Evolutionary conservation across 1,140 invertebrate genomes (phyloP).

Genomic region (Dufourea novaeangliae): DNA sequence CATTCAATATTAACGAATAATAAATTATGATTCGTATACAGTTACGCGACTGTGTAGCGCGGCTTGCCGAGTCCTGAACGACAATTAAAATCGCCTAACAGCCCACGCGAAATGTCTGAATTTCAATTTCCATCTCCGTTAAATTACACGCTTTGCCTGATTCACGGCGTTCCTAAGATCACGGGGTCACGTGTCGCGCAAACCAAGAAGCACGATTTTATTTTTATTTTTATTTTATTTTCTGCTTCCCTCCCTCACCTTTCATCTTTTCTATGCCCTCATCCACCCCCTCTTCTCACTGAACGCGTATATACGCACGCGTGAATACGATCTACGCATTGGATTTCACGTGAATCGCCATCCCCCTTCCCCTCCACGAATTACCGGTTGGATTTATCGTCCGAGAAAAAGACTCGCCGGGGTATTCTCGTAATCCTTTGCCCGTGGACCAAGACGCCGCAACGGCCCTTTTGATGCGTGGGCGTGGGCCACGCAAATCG

Average conservation of each 20-base stretch:
- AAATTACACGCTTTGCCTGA: not conserved
- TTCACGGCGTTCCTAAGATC: not conserved
- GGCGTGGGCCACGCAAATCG: constrained; percentile 74
- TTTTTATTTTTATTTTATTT: too few relatives aligned
- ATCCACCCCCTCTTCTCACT: not conserved
- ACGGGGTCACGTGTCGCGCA: constrained; percentile 11
- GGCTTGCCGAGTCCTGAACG: not conserved
- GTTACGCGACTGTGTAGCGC: not conserved
- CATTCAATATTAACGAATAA: not conserved
- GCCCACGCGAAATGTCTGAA: not conserved
- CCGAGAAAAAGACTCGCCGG: constrained; percentile 45
- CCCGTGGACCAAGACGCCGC: constrained; percentile 45
- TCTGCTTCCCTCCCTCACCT: not conserved
- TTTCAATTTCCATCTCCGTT: not conserved
- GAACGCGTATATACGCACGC: not conserved
- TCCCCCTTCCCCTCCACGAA: constrained; percentile 8
- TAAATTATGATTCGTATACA: not conserved
- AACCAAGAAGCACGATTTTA: constrained; percentile 16
- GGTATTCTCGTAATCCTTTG: constrained; percentile 70
- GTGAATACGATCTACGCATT: constrained; percentile 42
- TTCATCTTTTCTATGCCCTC: constrained; percentile 6
- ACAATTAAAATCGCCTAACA: not conserved
- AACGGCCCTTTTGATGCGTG: constrained; percentile 73
- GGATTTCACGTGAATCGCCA: constrained; percentile 43
- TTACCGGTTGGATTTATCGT: constrained; percentile 55